phyloP scores from a whole-genome alignment of 2,797 vertebrate species.

The Perodicticus potto region DNA sequence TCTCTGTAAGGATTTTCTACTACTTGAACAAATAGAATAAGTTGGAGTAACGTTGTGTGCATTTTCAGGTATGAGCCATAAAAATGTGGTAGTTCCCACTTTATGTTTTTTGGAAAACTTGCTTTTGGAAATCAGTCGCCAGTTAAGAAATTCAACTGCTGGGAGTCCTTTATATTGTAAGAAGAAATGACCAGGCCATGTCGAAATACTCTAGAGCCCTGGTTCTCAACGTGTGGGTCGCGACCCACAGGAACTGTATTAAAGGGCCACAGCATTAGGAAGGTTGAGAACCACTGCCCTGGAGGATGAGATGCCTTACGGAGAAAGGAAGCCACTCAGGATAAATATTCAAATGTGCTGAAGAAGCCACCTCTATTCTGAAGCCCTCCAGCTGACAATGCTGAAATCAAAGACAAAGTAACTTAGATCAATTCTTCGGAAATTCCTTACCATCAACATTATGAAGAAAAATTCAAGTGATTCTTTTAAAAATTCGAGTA shows the following conservation, averaged over 20 bases:
- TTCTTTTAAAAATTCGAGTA: neutral
- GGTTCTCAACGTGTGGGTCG: too few relatives aligned
- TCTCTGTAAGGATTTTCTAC: neutral
- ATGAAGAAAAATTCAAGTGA: neutral
- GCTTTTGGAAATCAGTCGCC: neutral
- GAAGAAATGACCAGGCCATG: neutral
- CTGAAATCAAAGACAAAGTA: neutral
- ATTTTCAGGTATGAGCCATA: neutral
- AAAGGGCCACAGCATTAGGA: too few relatives aligned
- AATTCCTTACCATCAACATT: neutral
- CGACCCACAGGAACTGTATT: too few relatives aligned
- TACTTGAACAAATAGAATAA: neutral
- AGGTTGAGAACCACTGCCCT: neutral
- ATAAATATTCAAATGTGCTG: rapidly evolving
- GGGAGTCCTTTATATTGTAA: neutral
- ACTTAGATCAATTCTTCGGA: neutral
- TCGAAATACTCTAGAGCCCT: neutral
- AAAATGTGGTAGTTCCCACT: neutral
- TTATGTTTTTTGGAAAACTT: neutral
- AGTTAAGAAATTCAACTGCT: neutral
- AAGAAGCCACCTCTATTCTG: neutral
- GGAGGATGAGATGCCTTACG: neutral
- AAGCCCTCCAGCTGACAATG: rapidly evolving
- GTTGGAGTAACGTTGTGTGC: neutral
- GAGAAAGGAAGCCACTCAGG: neutral